These are phyloP conservation scores for Gymnocypris eckloni DNA, from an alignment of 2,797 vertebrate genomes.

Conservation along the genomic window DNA sequence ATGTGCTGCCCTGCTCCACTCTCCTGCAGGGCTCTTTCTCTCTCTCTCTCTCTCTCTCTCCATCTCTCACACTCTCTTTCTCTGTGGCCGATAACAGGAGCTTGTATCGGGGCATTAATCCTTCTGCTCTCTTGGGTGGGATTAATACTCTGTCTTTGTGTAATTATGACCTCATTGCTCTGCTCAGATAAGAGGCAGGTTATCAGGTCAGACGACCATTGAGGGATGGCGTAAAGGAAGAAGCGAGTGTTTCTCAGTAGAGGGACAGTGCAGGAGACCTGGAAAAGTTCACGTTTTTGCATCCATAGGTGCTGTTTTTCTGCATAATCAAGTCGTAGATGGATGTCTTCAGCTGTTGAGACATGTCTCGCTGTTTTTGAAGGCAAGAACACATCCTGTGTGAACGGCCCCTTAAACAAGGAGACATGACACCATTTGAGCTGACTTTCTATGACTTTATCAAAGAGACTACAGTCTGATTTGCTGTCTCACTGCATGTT, in stretches of 20 bases:
- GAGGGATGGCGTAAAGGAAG: neutral
- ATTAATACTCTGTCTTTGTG: constrained; percentile 49
- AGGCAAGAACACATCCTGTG: neutral
- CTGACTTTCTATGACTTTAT: constrained; percentile 16
- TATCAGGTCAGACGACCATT: constrained; percentile 19
- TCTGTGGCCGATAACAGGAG: constrained; percentile 42
- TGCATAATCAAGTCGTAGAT: neutral
- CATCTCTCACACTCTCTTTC: constrained; percentile 10
- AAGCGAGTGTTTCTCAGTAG: neutral
- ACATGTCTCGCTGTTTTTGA: neutral
- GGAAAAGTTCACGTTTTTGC: neutral
- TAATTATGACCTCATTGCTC: constrained; percentile 56
- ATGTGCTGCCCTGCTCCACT: constrained; percentile 36
- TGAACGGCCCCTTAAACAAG: neutral
- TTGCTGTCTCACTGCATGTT: constrained; percentile 20
- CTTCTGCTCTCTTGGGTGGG: constrained; percentile 51
- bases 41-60: neutral
- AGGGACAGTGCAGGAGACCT: neutral
- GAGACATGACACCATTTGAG: constrained; percentile 6
- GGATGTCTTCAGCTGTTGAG: neutral
- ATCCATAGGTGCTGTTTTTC: neutral
- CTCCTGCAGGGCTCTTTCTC: constrained; percentile 19
- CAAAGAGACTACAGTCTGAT: constrained; percentile 23
- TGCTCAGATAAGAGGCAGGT: constrained; percentile 18
- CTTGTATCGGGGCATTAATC: constrained; percentile 50